Base-by-base conservation (phyloP, 2,888 invertebrate genomes). In the Drosophila prostipennis region DNA sequence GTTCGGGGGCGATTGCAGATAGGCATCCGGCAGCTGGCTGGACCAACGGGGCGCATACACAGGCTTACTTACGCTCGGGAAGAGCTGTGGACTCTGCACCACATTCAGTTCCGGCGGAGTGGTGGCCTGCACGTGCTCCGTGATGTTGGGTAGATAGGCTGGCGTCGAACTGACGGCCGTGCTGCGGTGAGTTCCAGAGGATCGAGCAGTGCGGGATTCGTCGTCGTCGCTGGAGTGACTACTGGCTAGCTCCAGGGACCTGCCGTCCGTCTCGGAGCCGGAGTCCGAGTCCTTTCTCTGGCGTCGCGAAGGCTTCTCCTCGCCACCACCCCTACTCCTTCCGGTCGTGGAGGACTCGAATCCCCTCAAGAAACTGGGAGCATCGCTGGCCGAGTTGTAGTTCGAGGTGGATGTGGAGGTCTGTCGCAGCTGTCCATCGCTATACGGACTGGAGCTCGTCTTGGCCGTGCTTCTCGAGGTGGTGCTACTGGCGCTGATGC, bases 191-290 rank as follows among this genome's bases (percentile, higher is more conserved):
- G 89, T 89, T 54, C 91, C 91, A 0, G 92, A 92, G 6, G 91
- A 91, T 26, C 91, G 87, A 0, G 91, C 90, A 0, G 91, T 91
- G 13, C 92, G 79, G 16, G 95, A 94, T 87, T 95, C 95, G 75
- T 95, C 95, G 77, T 98, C 98, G 89, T 98, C 98, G 51, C 98
- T 98, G 10, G 98, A 98, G 93, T 98, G 98, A 90, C 98, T 98
- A 52, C 98, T 98, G 13, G 98, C 98, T 53, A 98, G 94, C 86
- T 98, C 98, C 69, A 98, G 93, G 84, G 96, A 96, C 40, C 96
- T 94, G 3, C 96, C 96, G 81, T 90, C 93, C 3, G 96, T 96
- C 55, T 97, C 97, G 0, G 96, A 96, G 84, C 98, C 97, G 0
- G 96, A 96, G 90, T 96, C 96, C 0, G 96, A 95, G 76, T 95